Evolutionary conservation across 2,113 vertebrate species (phyloP), one percentile per base, ranked within the genome.

Genomic region (Stegostoma tigrinum): DNA sequence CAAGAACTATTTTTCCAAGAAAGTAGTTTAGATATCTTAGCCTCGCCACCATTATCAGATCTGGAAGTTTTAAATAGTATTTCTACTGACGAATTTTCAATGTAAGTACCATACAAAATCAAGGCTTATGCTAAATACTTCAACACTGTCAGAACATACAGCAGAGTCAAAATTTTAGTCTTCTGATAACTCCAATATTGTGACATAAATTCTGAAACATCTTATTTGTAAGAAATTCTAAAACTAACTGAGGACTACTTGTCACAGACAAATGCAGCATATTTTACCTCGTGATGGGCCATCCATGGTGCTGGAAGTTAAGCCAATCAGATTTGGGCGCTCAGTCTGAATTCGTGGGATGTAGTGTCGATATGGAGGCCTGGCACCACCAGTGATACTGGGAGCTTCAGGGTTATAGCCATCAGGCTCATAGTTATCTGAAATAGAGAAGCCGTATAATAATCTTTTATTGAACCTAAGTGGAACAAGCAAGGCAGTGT

Each of bases 321-420:
- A 98, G 95, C 99, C 99, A 96, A 99, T 99, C 96, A 99, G 98
- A 97, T 99, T 99, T 96, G 98, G 98, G 95, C 99, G 98, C 96
- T 99, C 99, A 38, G 98, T 99, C 97, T 99, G 99, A 95, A 99
- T 98, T 96, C 99, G 98, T 23, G 99, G 99, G 97, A 99, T 99
- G 97, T 99, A 99, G 96, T 99, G 99, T 70, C 99, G 98, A 95
- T 99, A 99, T 85, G 98, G 98, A 96, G 98, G 98, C 96, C 98
- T 98, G 96, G 98, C 98, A 96, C 98, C 97, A 96, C 97, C 97
- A n/a, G 99, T 99, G 97, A 99, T 98, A 96, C 98, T 99, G 95
- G 99, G 99, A 95, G 99, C 98, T 97, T 99, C 99, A n/a, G 99
- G 99, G 97, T 99, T 99, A 97, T 99, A 99, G 95, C 98, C 99